Evolutionary conservation across 2,888 invertebrate genomes (phyloP).

Genomic region (Orchesellides sinensis): DNA sequence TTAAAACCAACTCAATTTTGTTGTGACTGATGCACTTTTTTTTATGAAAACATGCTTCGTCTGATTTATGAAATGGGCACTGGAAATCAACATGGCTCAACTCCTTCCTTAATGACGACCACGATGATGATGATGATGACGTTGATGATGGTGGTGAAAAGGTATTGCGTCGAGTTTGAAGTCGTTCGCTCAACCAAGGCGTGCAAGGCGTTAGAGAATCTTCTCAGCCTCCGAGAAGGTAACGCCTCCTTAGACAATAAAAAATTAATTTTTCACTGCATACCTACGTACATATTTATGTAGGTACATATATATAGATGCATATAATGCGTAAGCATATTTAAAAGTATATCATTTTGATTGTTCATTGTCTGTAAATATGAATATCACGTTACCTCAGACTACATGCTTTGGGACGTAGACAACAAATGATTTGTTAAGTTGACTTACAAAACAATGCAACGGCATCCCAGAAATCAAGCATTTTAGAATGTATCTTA

Average conservation of each 20-base stretch:
- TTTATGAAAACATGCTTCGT: too few species aligned
- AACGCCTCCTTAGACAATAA: conserved; percentile 50
- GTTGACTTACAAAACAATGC: conserved; percentile 4
- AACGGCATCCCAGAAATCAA: too few species aligned
- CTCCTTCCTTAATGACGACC: too few species aligned
- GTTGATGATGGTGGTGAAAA: conserved; percentile 26
- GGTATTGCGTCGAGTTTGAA: conserved; percentile 74
- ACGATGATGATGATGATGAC: conserved; percentile 9
- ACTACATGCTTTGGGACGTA: conserved; percentile 9
- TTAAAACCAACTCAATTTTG: too few species aligned
- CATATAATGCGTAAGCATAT: neutral
- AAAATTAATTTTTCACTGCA: conserved; percentile 7
- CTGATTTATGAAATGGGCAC: too few species aligned
- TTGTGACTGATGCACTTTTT: too few species aligned
- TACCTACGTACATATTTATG: neutral
- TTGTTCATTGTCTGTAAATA: neutral
- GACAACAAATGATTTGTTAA: conserved; percentile 54
- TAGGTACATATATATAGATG: neutral
- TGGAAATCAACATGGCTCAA: neutral
- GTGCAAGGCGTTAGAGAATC: conserved; percentile 70
- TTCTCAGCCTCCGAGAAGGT: conserved; percentile 71
- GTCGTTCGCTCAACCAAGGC: conserved; percentile 71
- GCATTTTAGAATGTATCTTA: neutral
- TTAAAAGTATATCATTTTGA: neutral
- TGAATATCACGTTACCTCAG: neutral